Evolutionary conservation across 1,140 invertebrate species (phyloP).

Genomic region (Ephestia elutella): DNA sequence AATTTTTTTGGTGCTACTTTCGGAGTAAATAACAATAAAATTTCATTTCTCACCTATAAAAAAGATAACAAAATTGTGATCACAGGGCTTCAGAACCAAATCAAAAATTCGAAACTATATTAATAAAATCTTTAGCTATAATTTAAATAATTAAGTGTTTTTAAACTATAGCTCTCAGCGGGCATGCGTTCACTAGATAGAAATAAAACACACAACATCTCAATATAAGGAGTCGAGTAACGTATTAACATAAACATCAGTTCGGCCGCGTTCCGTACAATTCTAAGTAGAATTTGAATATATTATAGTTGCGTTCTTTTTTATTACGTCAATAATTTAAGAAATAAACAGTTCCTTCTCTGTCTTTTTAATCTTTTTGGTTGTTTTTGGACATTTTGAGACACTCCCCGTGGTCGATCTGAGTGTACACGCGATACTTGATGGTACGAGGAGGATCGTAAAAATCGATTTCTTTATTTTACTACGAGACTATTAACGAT

Average conservation of each 20-base stretch:
- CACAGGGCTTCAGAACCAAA: no score
- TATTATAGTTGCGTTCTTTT: conserved; percentile 48
- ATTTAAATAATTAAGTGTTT: conserved; percentile 37
- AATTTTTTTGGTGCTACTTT: no score
- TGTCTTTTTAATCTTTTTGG: conserved; percentile 26
- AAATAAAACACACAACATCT: conserved; percentile 47
- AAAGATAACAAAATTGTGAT: no score
- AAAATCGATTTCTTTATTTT: conserved; percentile 41
- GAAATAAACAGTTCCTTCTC: conserved; percentile 46
- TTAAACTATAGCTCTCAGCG: conserved; percentile 26
- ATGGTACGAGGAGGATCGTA: conserved; percentile 23
- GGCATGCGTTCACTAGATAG: conserved; percentile 18
- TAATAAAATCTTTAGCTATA: not conserved
- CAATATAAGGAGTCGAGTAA: conserved; percentile 46
- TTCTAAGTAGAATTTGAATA: conserved; percentile 40
- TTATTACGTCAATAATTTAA: conserved; percentile 59
- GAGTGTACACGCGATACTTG: conserved; percentile 16
- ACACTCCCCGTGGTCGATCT: conserved; percentile 16
- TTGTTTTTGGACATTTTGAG: conserved; percentile 14
- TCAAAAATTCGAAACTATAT: no score
- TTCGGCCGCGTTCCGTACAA: conserved; percentile 36
- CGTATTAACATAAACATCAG: conserved; percentile 64
- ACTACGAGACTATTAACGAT: conserved; percentile 27
- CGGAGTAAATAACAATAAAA: no score
- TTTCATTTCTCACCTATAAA: no score